Conservation (phyloP, 2,113 vertebrate species). For the Grammomys dolichurus region DNA sequence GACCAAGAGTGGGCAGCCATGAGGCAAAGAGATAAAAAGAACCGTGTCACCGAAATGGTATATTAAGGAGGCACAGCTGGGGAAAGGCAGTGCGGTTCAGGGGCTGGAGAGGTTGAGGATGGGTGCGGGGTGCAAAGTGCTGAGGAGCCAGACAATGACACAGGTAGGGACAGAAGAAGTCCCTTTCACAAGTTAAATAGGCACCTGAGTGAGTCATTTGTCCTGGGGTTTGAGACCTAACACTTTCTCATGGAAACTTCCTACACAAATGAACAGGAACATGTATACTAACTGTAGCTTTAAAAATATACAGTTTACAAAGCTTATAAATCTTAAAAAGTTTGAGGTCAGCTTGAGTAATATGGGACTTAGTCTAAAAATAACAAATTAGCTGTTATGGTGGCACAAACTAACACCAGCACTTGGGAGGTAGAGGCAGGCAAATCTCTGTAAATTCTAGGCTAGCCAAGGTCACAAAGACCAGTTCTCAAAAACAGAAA, state of each 20-base stretch:
- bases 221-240: background rate
- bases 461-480: background rate
- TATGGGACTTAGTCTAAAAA: background rate
- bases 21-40: background rate
- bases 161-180: background rate
- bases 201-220: background rate
- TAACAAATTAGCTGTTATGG: background rate
- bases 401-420: background rate
- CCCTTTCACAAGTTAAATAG: background rate
- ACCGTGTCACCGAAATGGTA: background rate
- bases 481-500: background rate
- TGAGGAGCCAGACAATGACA: background rate
- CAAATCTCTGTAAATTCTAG: background rate
- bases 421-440: background rate
- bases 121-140: background rate
- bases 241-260: background rate
- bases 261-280: background rate
- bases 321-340: background rate
- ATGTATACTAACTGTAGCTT: background rate
- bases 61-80: background rate
- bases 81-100: no score
- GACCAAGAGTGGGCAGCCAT: background rate
- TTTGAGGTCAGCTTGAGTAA: background rate
- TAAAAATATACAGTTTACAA: slow-evolving; percentile 37
- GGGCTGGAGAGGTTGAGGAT: background rate